Base-by-base conservation (phyloP, 2,888 invertebrate genomes). In the Cremastinae sp. region DNA sequence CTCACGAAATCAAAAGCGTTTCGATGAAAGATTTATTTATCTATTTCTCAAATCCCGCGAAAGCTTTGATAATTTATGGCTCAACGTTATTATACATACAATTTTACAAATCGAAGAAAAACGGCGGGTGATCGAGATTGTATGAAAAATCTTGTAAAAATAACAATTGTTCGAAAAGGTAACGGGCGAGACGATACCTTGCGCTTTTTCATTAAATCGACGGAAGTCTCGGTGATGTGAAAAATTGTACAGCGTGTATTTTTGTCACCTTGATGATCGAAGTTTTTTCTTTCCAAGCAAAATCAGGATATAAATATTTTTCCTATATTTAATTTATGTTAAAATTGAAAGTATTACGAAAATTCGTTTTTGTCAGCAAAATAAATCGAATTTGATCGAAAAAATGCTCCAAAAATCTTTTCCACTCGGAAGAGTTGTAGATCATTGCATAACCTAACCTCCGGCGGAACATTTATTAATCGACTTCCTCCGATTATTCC, bases 401-500 rank as follows among this genome's bases (percentile, higher is more conserved):
- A 12, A 45, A 45, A 45, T 12, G 14, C 12, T 14, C 14, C 1
- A 45, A 12, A 10, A 45, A n/a, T 12, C 4, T 45, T 45, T 12
- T 45, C 4, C 14, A 12, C n/a, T 5, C n/a, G 12, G 1, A 12
- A 12, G 5, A 4, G 12, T 45, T 12, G n/a, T 2, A 14, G n/a
- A 12, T 45, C 18, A n/a, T 49, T 49, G 16, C 18, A 18, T 49
- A 28, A 28, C 12, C n/a, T 12, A 45, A 12, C 45, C 14, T 45
- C 14, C 12, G 12, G 12, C 14, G 45, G 16, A 14, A 35, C 35
- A 18, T n/a, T 59, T 61, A 43, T n/a, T n/a, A 47, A 45, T 49
- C 47, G 20, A 49, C 37, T 51, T 66, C 37, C 37, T 51, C 51
- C 43, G 28, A 65, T 53, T 12, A 53, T 45, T 51, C 59, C 53